Evolutionary conservation across 23 tunicate genomes (phyloP).

Genomic region (Halocynthia aurantium): DNA sequence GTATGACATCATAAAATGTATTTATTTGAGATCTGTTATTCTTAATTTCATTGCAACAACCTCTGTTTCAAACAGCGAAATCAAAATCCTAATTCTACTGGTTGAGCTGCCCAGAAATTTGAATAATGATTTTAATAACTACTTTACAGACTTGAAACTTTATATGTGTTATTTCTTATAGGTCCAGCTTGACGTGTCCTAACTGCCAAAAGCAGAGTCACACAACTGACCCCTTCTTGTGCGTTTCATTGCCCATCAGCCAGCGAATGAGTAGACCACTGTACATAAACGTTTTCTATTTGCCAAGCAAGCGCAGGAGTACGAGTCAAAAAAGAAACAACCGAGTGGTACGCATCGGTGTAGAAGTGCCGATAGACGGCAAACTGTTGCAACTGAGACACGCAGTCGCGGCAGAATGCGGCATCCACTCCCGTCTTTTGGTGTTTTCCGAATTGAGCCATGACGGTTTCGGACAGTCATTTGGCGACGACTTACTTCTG

Average conservation of each 20-base stretch:
- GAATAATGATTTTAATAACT: no score
- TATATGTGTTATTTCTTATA: not conserved
- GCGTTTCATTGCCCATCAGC: constrained; percentile 70
- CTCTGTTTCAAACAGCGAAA: no score
- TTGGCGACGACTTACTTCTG: constrained; percentile 51
- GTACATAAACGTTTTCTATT: constrained; percentile 59
- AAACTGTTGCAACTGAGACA: constrained; percentile 58
- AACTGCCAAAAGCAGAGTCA: constrained; percentile 56
- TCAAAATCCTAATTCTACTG: no score
- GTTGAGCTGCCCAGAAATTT: no score
- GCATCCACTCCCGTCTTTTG: constrained; percentile 69
- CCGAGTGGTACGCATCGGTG: constrained; percentile 38
- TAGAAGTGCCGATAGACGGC: constrained; percentile 48
- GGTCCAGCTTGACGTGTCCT: constrained; percentile 81
- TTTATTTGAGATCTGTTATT: no score
- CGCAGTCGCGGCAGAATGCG: constrained; percentile 74
- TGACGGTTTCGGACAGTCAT: constrained; percentile 73
- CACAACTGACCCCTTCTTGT: constrained; percentile 60
- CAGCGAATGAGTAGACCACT: constrained; percentile 67
- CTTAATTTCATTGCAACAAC: no score
- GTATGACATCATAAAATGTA: no score
- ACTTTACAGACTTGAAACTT: no score
- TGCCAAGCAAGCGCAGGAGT: constrained; percentile 20
- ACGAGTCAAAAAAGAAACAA: constrained; percentile 40
- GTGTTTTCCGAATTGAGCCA: constrained; percentile 66